These are phyloP conservation scores for Diogma glabrata DNA, from an alignment of 2,888 invertebrate species.

Conservation along the genomic window DNA sequence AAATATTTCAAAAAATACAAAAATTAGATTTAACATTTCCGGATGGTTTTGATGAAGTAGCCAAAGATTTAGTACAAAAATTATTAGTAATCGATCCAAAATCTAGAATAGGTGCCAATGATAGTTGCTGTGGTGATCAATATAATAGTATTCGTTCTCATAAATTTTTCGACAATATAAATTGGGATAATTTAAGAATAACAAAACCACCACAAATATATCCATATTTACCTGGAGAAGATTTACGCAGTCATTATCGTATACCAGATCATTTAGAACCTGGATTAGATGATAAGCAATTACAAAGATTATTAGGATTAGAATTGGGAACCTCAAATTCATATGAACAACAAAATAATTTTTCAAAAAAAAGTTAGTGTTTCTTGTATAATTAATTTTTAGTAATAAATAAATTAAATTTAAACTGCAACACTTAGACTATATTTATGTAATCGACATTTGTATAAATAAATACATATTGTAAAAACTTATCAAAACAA, in stretches of 20 bases:
- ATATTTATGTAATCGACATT: too few relatives aligned
- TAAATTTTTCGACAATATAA: conserved; percentile 70
- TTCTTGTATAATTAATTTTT: background rate
- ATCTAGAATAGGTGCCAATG: conserved; percentile 70
- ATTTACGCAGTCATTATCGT: conserved; percentile 51
- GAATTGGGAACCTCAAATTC: conserved; percentile 40
- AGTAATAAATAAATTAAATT: too few relatives aligned
- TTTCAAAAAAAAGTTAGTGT: conserved; percentile 20
- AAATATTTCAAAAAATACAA: conserved; percentile 91
- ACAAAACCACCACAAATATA: conserved; percentile 72
- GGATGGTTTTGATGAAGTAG: conserved; percentile 73
- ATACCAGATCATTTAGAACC: conserved; percentile 73
- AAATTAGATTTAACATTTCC: conserved; percentile 86
- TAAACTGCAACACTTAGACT: too few relatives aligned
- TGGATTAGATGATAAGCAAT: conserved; percentile 72
- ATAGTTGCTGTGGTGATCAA: conserved; percentile 51
- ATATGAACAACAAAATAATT: conserved; percentile 17
- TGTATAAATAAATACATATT: too few relatives aligned
- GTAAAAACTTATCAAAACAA: too few relatives aligned
- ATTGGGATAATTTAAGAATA: conserved; percentile 68
- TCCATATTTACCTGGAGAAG: conserved; percentile 66
- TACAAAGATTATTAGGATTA: conserved; percentile 62
- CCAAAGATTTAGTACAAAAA: conserved; percentile 79
- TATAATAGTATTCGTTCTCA: conserved; percentile 79
- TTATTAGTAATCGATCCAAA: conserved; percentile 71